These are phyloP conservation scores for Hypotaenidia philippensis DNA, from an alignment of 2,797 vertebrate genomes.

Conservation along the genomic window DNA sequence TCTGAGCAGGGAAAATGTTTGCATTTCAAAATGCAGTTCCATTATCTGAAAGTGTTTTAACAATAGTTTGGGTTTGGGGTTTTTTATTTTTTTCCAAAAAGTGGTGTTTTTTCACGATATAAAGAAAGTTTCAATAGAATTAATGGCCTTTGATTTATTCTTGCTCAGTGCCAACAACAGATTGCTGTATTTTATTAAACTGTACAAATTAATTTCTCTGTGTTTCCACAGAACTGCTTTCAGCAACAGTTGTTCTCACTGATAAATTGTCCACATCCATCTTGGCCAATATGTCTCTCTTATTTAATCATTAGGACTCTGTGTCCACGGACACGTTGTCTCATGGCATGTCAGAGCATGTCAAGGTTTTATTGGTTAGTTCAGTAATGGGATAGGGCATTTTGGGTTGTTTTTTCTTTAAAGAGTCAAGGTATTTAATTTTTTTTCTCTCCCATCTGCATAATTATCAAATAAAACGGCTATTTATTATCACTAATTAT, in stretches of 20 bases:
- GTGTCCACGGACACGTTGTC: not conserved
- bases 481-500: not conserved
- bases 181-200: not conserved
- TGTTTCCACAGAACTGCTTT: not conserved
- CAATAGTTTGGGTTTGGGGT: not conserved
- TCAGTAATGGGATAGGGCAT: not conserved
- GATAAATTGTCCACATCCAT: not conserved
- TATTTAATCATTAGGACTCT: not conserved
- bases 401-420: not conserved
- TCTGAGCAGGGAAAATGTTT: not conserved
- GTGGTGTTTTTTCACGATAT: rapidly evolving
- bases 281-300: not conserved
- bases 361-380: not conserved
- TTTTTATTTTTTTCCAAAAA: not conserved
- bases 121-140: not conserved
- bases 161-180: not conserved
- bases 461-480: not conserved
- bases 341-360: not conserved
- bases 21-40: not conserved
- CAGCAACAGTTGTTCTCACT: not conserved
- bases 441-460: not conserved
- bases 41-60: not conserved
- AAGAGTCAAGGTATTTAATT: not conserved
- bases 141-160: not conserved
- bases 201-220: not conserved